Percentiles rank a stretch among this genome's conserved stretches.
phyloP scores from a whole-genome alignment of 2,797 vertebrate genomes.

The Echeneis naucrates region DNA sequence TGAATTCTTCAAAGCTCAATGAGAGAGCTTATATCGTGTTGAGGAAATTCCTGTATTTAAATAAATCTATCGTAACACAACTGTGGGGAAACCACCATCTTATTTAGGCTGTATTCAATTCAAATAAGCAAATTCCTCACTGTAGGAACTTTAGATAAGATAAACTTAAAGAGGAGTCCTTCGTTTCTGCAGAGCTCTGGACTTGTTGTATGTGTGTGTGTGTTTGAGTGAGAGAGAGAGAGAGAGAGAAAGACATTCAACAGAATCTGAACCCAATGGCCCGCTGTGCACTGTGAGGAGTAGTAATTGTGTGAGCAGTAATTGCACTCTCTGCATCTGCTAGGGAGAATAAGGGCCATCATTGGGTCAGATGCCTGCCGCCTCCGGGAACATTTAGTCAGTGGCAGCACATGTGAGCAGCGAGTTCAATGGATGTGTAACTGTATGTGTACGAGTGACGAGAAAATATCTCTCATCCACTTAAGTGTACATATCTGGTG shows the following conservation, averaged over 20 bases:
- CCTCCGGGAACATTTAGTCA: constrained; percentile 37
- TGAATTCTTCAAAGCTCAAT: constrained; percentile 37
- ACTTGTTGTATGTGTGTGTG: background rate
- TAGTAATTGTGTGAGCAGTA: constrained; percentile 69
- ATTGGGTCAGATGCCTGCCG: constrained; percentile 52
- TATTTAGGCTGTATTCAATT: constrained; percentile 23
- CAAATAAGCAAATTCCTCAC: constrained; percentile 9
- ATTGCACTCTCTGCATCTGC: constrained; percentile 71
- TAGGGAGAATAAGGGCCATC: constrained; percentile 54
- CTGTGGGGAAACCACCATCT: background rate
- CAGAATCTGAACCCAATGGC: constrained; percentile 34
- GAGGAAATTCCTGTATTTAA: constrained; percentile 28
- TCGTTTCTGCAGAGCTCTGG: constrained; percentile 21
- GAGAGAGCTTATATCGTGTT: constrained; percentile 46
- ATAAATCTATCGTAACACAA: constrained; percentile 5
- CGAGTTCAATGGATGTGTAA: constrained; percentile 13
- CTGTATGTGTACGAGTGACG: background rate
- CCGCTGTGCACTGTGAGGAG: constrained; percentile 57
- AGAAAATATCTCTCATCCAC: background rate
- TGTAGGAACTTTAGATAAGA: constrained; percentile 2
- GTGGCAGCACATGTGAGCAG: constrained; percentile 16
- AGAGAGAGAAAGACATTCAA: constrained; percentile 12
- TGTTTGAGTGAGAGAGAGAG: too few species aligned
- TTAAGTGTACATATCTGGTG: background rate
- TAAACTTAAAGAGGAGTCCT: constrained; percentile 20